Evolutionary conservation across 2,888 invertebrate species (phyloP), one percentile per base, ranked within the genome.

Genomic region (Leucania comma): DNA sequence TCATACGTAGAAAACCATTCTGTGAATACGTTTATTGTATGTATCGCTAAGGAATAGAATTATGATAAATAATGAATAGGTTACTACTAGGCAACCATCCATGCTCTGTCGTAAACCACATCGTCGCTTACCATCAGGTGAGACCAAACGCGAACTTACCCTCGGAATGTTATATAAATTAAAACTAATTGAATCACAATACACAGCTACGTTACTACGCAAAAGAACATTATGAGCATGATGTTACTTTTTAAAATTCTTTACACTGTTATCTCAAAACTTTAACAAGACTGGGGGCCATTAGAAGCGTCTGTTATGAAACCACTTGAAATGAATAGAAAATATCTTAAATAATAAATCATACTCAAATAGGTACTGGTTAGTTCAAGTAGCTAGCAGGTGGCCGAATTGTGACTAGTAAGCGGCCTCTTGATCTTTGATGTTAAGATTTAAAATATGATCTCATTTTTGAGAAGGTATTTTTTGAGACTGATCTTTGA

Each of bases 281-380:
- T 77, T 82, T 86, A 89, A 90, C 86, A 88, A 91, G 90, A 84
- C 86, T 17, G 81, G 87, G 79, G 69, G 78, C 89, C 87, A 88
- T 92, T 89, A 88, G 81, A 84, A 83, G 78, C 88, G 85, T 88
- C 88, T 89, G 89, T 86, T 89, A 83, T 81, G 81, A 72, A 84
- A 80, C 89, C 93, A 92, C 93, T 93, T 90, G 91, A 92, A 88
- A 80, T 86, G 81, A 85, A 88, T 84, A 87, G 76, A 86, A 82
- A 82, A 85, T 87, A 86, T 84, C 85, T 86, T 84, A 73, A 85
- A 81, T 85, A 89, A 92, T 93, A 93, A 93, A 93, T 93, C 90
- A 93, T 88, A 86, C 87, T 86, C 89, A 93, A 93, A 92, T 90
- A 92, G 92, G 91, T 87, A 83, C 89, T 88, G 80, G 87, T 87